Percentiles rank a stretch among this genome's conserved stretches.
phyloP scores from a whole-genome alignment of 2,113 vertebrate species.

The Lonchura striata region DNA sequence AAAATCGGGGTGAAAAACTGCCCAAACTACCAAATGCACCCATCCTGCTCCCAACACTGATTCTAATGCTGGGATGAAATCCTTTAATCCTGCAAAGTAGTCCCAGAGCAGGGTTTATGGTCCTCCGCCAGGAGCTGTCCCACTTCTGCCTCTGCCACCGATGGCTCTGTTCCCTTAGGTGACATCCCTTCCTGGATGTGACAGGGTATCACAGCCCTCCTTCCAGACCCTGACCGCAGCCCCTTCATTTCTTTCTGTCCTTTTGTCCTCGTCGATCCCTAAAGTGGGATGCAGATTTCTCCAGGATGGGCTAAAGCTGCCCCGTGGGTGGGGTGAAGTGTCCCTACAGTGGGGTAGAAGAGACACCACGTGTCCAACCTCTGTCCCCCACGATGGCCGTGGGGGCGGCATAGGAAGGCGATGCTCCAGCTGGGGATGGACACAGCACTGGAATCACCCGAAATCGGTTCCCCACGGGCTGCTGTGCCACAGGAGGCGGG shows the following conservation, averaged over 20 bases:
- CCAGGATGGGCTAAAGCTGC: neutral
- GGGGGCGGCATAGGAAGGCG: neutral
- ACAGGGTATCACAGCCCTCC: neutral
- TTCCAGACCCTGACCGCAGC: neutral
- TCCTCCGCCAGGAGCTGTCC: neutral
- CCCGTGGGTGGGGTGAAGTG: neutral
- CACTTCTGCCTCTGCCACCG: neutral
- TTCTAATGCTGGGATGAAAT: neutral
- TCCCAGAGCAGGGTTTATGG: neutral
- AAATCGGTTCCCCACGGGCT: neutral
- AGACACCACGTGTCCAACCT: neutral
- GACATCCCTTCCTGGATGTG: too few relatives aligned
- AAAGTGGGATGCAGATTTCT: neutral
- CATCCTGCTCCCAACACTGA: fast-evolving
- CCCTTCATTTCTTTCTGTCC: neutral
- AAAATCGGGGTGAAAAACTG: neutral
- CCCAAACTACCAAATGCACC: neutral
- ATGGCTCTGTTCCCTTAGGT: neutral
- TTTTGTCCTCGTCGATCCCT: neutral
- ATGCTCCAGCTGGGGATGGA: neutral
- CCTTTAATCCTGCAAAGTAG: neutral
- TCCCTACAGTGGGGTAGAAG: neutral
- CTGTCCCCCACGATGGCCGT: neutral
- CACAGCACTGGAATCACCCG: neutral
- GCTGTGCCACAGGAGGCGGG: neutral